Evolutionary conservation across 2,113 vertebrate genomes (phyloP).

Genomic region (Steatornis caripensis): DNA sequence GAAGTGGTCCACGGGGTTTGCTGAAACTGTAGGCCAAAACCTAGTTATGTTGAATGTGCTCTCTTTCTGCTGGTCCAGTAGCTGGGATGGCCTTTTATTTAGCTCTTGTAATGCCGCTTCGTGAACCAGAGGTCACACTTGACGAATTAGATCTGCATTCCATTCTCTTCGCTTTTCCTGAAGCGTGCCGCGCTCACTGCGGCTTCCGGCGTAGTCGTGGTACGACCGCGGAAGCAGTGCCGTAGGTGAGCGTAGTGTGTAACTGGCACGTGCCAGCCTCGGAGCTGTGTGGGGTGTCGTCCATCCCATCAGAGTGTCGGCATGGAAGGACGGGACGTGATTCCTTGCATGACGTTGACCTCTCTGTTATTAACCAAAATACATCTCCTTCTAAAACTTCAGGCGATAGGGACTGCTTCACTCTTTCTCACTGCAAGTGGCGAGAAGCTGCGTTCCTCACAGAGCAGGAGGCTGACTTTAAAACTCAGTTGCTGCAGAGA

Average conservation of each 20-base stretch:
- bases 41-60: accelerated
- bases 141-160: not conserved
- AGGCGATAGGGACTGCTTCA: not conserved
- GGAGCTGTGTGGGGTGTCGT: accelerated
- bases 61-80: not conserved
- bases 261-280: not conserved
- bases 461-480: not conserved
- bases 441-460: not conserved
- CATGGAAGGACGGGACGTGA: accelerated
- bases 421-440: not conserved
- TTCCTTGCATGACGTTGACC: no score
- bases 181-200: accelerated
- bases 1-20: not conserved
- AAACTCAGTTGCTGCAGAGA: not conserved
- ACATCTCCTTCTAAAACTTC: not conserved
- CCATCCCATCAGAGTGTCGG: not conserved
- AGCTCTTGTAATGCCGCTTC: not conserved
- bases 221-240: accelerated
- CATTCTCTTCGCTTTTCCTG: not conserved
- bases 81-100: not conserved
- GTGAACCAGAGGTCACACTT: not conserved
- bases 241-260: not conserved
- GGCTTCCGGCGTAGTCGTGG: accelerated
- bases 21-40: not conserved
- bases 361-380: not conserved